Evolutionary conservation across 2,113 vertebrate genomes (phyloP).

Genomic region (Arizona elegans): DNA sequence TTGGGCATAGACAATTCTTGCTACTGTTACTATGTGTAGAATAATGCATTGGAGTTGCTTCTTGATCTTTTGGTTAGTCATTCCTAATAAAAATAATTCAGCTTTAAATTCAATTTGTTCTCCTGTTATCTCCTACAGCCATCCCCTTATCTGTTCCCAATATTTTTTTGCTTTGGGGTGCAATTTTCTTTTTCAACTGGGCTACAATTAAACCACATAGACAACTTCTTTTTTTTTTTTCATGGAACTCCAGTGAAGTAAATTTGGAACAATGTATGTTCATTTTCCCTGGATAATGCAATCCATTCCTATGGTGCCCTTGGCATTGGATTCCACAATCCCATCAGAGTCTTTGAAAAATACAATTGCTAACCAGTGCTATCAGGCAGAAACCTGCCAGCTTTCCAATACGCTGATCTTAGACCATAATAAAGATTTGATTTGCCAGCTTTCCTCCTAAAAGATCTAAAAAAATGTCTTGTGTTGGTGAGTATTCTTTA

Average conservation of each 20-base stretch:
- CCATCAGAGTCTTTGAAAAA: neutral
- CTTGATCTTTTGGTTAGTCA: too few species aligned
- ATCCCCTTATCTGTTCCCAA: too few species aligned
- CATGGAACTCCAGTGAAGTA: neutral
- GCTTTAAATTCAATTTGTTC: too few species aligned
- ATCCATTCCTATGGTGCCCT: neutral
- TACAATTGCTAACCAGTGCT: neutral
- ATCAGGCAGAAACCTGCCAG: neutral
- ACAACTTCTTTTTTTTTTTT: neutral
- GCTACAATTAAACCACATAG: neutral
- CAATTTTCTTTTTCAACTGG: neutral
- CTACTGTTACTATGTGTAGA: too few species aligned
- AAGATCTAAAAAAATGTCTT: neutral
- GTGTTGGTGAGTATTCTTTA: neutral
- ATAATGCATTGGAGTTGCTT: too few species aligned
- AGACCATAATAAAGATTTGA: neutral
- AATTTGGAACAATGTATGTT: neutral
- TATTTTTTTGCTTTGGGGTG: too few species aligned
- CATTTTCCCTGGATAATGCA: neutral
- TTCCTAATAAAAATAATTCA: too few species aligned
- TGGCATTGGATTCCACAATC: neutral
- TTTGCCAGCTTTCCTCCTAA: neutral
- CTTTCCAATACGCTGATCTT: neutral
- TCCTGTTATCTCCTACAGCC: too few species aligned
- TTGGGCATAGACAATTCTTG: too few species aligned